Evolutionary conservation across 2,797 vertebrate genomes (phyloP), one percentile per base, ranked within the genome.

Genomic region (Ptychobarbus kaznakovi): DNA sequence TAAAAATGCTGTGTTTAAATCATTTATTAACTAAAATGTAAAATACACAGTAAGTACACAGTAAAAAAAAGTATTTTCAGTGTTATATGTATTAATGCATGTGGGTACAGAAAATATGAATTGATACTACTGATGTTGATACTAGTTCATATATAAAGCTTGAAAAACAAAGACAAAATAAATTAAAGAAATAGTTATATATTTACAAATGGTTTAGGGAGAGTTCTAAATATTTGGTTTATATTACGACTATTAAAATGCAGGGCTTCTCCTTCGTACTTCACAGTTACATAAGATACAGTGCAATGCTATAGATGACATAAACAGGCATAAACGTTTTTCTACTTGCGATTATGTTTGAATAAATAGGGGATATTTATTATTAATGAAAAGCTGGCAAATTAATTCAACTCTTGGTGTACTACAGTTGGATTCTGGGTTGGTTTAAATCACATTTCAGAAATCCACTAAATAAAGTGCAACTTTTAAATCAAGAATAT

Each of bases 381-480:
- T 65, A 83, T 65, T 38, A 66, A 38, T 61, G 16, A 73, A 18
- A 28, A 68, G 16, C 13, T 40, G 32, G 28, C 40, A 46, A 61
- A 82, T 82, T 46, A 63, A 69, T 53, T 11, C 6, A 81, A 53
- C 13, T 56, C 20, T 25, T 65, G 20, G 12, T 38, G 56, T 40
- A 35, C 69, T 82, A n/a, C 28, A 35, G 12, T 73, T 25, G 28
- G 15, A 46, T 35, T 73, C 40, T 51, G n/a, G 38, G 58, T 66
- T 68, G 44, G 42, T 70, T 66, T 42, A 68, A 53, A 80, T 69
- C 38, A 77, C 44, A 68, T 84, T 12, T 61, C 0, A 40, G 7
- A 4, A 73, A 56, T 76, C 63, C 15, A 63, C 40, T 68, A 65
- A 61, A 73, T 87, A 87, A 87, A 89, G 88, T 89, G 86, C 88